These are phyloP conservation scores for Hippotragus niger DNA, from an alignment of 2,113 vertebrate genomes.

Conservation along the genomic window DNA sequence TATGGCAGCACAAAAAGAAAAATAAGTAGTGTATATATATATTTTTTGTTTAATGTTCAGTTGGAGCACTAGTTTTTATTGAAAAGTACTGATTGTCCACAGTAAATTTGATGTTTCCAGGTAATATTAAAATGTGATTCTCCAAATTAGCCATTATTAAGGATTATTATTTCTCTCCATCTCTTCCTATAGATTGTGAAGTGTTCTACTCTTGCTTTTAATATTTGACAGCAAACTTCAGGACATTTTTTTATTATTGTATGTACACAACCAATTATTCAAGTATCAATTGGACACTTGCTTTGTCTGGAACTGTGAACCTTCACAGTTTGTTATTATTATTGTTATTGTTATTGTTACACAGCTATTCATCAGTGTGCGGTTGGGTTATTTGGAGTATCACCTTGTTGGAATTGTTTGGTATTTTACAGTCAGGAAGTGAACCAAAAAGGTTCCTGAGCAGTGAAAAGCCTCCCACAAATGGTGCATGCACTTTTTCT, in stretches of 20 bases:
- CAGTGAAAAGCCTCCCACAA: not conserved
- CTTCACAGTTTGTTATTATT: not conserved
- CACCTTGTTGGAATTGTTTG: not conserved
- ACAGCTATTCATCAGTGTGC: not conserved
- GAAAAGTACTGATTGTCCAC: not conserved
- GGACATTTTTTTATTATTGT: not conserved
- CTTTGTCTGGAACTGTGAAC: not conserved
- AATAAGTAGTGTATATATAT: not conserved
- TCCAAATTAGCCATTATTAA: constrained; percentile 11
- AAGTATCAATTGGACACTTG: not conserved
- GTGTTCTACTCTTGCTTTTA: not conserved
- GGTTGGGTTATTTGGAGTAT: constrained; percentile 19
- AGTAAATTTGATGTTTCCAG: not conserved
- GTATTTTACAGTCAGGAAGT: not conserved
- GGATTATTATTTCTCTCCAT: not conserved
- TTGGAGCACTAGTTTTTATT: constrained; percentile 8
- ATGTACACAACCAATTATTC: not conserved
- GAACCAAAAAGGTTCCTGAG: not conserved
- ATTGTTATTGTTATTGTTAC: not conserved
- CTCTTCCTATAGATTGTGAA: not conserved
- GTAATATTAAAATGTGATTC: constrained; percentile 4
- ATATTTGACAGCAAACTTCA: not conserved
- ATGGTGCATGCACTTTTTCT: not conserved
- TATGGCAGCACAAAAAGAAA: not conserved
- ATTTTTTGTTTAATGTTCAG: not conserved